Percentiles rank a stretch among this genome's conserved stretches.
These are phyloP conservation scores for Nycticorax nycticorax DNA, from an alignment of 2,113 vertebrate genomes.

Conservation along the genomic window DNA sequence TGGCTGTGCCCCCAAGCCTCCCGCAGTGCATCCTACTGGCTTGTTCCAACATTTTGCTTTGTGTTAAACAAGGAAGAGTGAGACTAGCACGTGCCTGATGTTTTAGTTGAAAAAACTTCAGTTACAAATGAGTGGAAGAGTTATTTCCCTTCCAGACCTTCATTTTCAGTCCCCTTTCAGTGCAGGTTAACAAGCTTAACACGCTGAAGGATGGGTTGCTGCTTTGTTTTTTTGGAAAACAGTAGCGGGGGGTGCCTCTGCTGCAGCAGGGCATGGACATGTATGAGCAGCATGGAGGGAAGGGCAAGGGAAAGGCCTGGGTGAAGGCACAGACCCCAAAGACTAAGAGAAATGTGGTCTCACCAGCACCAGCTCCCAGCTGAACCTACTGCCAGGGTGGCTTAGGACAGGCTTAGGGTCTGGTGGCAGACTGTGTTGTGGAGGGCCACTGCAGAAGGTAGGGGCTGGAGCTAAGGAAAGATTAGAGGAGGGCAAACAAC, in stretches of 20 bases:
- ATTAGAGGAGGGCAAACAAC: neutral
- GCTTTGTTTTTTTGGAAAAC: neutral
- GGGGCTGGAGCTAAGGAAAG: neutral
- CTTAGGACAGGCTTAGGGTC: neutral
- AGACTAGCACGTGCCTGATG: neutral
- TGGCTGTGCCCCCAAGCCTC: neutral
- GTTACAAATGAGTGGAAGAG: neutral
- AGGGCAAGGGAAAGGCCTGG: neutral
- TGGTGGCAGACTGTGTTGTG: neutral
- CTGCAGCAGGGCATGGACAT: neutral
- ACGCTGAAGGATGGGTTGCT: neutral
- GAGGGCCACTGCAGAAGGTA: neutral
- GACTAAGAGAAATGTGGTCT: neutral
- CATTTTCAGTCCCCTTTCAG: neutral
- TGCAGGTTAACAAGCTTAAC: neutral
- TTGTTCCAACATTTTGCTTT: neutral
- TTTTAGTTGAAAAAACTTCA: neutral
- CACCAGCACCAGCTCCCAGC: neutral
- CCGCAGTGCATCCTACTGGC: accelerated
- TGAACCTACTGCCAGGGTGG: neutral
- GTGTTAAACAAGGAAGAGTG: neutral
- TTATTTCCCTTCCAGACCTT: neutral
- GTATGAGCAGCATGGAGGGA: neutral
- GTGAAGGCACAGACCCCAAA: neutral
- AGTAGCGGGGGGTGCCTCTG: neutral